phyloP scores from a whole-genome alignment of 2,797 vertebrate species.

The Pachyuromys duprasi region DNA sequence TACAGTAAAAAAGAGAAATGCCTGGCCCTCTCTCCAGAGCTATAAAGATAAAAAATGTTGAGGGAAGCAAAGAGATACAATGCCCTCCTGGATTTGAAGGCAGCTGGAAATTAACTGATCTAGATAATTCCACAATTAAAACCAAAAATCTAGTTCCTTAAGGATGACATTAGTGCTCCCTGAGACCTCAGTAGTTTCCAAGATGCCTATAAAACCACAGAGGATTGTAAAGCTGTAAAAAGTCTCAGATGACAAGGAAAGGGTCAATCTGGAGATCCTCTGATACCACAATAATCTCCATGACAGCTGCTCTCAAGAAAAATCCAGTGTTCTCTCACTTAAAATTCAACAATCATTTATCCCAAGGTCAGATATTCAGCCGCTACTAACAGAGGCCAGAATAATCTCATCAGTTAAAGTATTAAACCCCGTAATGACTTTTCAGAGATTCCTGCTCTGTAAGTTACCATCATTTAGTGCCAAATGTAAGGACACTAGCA shows the following conservation, averaged over 20 bases:
- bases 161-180: conserved; percentile 31
- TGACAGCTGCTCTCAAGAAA: neutral
- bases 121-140: conserved; percentile 74
- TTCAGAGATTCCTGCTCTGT: neutral
- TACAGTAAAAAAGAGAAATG: conserved; percentile 52
- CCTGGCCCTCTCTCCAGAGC: conserved; percentile 29
- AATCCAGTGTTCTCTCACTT: neutral
- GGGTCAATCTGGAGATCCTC: neutral
- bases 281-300: neutral
- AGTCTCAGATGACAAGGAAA: conserved; percentile 33
- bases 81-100: conserved; percentile 75
- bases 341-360: neutral
- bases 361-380: neutral
- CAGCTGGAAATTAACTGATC: conserved; percentile 62
- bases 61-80: conserved; percentile 72
- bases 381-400: neutral
- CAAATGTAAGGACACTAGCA: neutral
- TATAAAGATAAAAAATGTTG: conserved; percentile 71
- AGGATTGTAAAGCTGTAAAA: neutral
- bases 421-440: neutral
- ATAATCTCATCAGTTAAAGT: neutral
- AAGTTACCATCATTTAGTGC: no score
- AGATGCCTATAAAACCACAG: neutral
- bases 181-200: conserved; percentile 2
- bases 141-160: conserved; percentile 69